Percentiles rank a stretch among this genome's conserved stretches.
These are phyloP conservation scores for Dascillus cervinus DNA, from an alignment of 2,888 invertebrate genomes.

Conservation along the genomic window DNA sequence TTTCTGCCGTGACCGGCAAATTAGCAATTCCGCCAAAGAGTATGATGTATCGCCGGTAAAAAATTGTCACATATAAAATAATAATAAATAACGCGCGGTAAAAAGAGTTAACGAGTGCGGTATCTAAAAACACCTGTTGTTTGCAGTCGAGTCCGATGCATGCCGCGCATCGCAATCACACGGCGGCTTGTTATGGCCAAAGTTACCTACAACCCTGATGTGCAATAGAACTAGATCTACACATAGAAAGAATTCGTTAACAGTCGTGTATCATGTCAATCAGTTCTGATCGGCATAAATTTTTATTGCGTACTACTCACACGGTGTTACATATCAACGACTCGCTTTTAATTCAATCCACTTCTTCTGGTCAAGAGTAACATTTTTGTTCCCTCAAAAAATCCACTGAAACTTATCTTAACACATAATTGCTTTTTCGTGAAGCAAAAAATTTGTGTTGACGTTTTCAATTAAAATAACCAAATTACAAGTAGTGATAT, in stretches of 20 bases:
- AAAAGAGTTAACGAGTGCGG: constrained; percentile 28
- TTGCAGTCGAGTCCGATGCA: constrained; percentile 25
- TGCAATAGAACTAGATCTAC: constrained; percentile 26
- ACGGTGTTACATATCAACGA: no score
- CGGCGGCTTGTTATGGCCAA: constrained; percentile 28
- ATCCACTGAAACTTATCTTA: no score
- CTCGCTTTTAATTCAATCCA: no score
- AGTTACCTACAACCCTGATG: constrained; percentile 25
- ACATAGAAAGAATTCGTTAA: constrained; percentile 24
- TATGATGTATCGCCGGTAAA: constrained; percentile 15
- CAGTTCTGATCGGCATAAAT: no score
- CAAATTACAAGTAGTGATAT: no score
- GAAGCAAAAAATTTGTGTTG: no score
- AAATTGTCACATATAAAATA: constrained; percentile 28
- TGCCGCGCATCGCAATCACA: constrained; percentile 30
- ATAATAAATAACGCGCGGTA: constrained; percentile 26
- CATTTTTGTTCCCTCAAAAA: no score
- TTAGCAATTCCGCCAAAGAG: constrained; percentile 12
- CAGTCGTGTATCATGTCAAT: constrained; percentile 27
- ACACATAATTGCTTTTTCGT: no score
- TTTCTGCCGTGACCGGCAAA: constrained; percentile 6
- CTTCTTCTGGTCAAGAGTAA: no score
- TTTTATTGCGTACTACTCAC: no score
- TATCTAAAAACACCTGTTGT: constrained; percentile 31
- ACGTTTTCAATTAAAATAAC: no score